Percentiles rank a stretch among this genome's conserved stretches.
Conservation (phyloP, 2,888 invertebrate genomes). For the Cotesia congregata region DNA sequence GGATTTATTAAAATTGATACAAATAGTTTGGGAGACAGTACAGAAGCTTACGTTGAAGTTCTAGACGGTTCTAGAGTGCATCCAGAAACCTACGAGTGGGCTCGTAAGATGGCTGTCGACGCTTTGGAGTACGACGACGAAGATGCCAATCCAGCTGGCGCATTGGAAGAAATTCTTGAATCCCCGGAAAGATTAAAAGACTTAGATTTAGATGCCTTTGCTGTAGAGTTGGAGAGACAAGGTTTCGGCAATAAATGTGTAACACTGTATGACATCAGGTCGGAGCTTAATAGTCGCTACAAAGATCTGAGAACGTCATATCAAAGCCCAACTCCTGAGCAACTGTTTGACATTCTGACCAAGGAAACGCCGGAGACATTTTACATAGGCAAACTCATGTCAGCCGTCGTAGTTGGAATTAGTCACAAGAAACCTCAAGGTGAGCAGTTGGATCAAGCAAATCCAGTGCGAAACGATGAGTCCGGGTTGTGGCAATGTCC, state of each 20-base stretch:
- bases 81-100: conserved; percentile 99
- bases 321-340: conserved; percentile 85
- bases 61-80: conserved; percentile 98
- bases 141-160: conserved; percentile 96
- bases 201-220: conserved; percentile 97
- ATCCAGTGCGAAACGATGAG: conserved; percentile 94
- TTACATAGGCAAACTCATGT: conserved; percentile 88
- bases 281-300: conserved; percentile 93
- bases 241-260: conserved; percentile 91
- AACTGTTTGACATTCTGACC: conserved; percentile 93
- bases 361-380: conserved; percentile 97
- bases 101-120: conserved; percentile 99
- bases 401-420: conserved; percentile 86
- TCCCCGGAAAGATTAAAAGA: conserved; percentile 95
- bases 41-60: conserved; percentile 95
- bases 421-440: conserved; percentile 90
- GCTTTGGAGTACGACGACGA: conserved; percentile 98
- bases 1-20: conserved; percentile 99
- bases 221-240: conserved; percentile 94
- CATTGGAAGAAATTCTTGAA: conserved; percentile 96
- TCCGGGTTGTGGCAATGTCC: conserved; percentile 98
- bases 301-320: conserved; percentile 89
- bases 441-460: conserved; percentile 95
- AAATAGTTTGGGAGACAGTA: conserved; percentile 92
- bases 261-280: conserved; percentile 96